Evolutionary conservation across 2,113 vertebrate genomes (phyloP).

Genomic region (Choloepus hoffmanni): DNA sequence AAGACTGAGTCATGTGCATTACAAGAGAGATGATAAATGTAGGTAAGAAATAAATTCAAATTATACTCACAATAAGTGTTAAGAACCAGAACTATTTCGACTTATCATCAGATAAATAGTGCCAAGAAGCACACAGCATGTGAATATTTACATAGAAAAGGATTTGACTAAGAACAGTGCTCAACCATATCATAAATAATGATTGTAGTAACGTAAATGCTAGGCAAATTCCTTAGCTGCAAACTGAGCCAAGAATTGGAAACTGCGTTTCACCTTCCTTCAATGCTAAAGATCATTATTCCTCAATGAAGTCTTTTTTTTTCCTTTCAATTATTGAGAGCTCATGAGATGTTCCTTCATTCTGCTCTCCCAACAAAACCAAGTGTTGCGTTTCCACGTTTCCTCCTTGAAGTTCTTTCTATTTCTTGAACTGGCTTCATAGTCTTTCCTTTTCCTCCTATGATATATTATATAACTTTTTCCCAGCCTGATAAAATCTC

Average conservation of each 20-base stretch:
- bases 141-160: conserved; percentile 18
- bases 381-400: not conserved
- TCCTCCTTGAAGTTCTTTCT: not conserved
- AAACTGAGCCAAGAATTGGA: not conserved
- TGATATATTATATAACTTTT: not conserved
- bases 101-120: not conserved
- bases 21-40: not conserved
- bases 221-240: not conserved
- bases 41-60: not conserved
- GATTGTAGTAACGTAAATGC: not conserved
- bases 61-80: not conserved
- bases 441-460: not conserved
- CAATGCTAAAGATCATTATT: not conserved
- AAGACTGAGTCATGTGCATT: not conserved
- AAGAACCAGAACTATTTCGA: not conserved
- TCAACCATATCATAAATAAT: not conserved
- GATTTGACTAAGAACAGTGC: conserved; percentile 42
- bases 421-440: not conserved
- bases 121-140: not conserved
- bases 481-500: not conserved
- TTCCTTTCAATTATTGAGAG: not conserved
- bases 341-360: not conserved
- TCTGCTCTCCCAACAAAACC: not conserved
- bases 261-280: conserved; percentile 39
- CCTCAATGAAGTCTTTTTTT: not conserved